These are phyloP conservation scores for Creontiades dilutus DNA, from an alignment of 2,888 invertebrate genomes.

Conservation along the genomic window DNA sequence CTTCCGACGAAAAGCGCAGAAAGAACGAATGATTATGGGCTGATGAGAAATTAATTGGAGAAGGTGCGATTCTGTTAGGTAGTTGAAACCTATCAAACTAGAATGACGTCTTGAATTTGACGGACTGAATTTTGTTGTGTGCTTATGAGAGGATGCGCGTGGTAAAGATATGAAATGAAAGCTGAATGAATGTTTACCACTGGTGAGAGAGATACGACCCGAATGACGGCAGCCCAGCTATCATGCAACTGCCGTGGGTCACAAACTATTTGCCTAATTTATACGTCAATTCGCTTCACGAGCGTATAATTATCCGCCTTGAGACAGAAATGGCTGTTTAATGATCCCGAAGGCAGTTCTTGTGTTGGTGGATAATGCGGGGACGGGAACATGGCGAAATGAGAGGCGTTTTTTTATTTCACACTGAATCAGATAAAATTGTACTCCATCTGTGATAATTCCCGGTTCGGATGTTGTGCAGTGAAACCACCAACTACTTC, in stretches of 20 bases:
- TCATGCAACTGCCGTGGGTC: neutral
- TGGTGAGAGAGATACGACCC: too few relatives aligned
- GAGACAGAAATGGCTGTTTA: neutral
- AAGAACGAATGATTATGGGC: too few relatives aligned
- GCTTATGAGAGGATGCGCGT: too few relatives aligned
- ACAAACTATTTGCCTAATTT: neutral
- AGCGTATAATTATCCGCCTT: neutral
- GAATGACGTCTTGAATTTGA: too few relatives aligned
- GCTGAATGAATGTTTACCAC: too few relatives aligned
- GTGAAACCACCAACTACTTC: slow-evolving; percentile 6
- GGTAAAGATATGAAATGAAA: too few relatives aligned
- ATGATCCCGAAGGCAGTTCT: neutral
- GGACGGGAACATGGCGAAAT: neutral
- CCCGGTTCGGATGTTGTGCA: neutral
- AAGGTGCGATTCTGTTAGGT: too few relatives aligned
- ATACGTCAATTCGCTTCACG: neutral
- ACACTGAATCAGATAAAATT: slow-evolving; percentile 15
- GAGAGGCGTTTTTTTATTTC: neutral
- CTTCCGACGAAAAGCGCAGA: too few relatives aligned
- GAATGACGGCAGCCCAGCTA: neutral
- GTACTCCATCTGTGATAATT: slow-evolving; percentile 10
- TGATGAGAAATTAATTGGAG: too few relatives aligned
- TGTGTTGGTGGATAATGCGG: neutral
- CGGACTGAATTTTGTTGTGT: too few relatives aligned
- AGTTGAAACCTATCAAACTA: too few relatives aligned